A percentile compares a stretch with the other conserved stretches of the same genome.
Conservation (phyloP, 2,113 vertebrate genomes). For the Platysternon megacephalum region DNA sequence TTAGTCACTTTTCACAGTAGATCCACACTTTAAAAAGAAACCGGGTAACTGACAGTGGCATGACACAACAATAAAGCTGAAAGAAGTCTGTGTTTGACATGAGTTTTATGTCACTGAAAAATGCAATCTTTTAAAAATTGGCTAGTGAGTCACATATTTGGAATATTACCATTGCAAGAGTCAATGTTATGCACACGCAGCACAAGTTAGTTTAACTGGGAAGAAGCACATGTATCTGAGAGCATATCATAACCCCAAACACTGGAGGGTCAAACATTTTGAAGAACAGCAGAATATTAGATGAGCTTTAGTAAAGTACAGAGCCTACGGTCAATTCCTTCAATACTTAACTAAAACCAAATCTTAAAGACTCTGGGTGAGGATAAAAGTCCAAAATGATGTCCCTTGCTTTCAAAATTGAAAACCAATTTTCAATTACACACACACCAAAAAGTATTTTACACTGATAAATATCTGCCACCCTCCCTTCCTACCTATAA, state of each 20-base stretch:
- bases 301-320: background rate
- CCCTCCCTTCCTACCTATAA: background rate
- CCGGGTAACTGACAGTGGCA: accelerated
- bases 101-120: accelerated
- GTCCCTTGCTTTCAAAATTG: background rate
- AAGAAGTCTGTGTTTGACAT: accelerated
- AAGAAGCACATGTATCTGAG: background rate
- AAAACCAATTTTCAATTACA: background rate
- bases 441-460: background rate
- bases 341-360: background rate
- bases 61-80: background rate
- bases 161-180: background rate
- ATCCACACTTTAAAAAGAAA: background rate
- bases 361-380: background rate
- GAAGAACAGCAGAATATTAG: background rate
- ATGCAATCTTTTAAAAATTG: too few species aligned
- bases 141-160: background rate
- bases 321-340: background rate
- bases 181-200: background rate
- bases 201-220: background rate
- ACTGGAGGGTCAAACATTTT: background rate
- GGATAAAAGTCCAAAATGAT: background rate
- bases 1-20: background rate
- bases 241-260: background rate
- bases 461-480: background rate